Evolutionary conservation across 2,797 vertebrate species (phyloP).

Genomic region (Allochrocebus solatus): DNA sequence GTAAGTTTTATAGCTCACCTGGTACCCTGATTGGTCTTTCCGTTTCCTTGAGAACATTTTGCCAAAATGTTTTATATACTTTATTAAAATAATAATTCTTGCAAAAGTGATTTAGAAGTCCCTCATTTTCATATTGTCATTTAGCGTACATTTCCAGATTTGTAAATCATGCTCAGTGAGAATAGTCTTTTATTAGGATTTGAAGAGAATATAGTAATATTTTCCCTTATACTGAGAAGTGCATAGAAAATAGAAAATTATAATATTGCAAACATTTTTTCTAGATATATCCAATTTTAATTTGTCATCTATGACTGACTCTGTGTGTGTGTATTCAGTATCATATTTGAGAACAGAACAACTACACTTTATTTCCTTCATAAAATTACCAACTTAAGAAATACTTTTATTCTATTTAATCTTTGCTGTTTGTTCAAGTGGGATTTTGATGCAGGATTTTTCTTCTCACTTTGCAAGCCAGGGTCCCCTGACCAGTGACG

Average conservation of each 20-base stretch:
- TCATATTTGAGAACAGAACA: neutral
- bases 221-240: neutral
- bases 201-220: neutral
- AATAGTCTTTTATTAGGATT: neutral
- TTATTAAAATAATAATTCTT: neutral
- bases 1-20: neutral
- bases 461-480: neutral
- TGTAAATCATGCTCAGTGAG: neutral
- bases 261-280: neutral
- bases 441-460: neutral
- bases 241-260: neutral
- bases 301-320: neutral
- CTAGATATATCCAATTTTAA: neutral
- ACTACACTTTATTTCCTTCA: neutral
- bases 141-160: neutral
- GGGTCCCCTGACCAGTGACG: rapidly evolving
- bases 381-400: neutral
- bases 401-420: neutral
- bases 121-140: neutral
- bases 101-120: neutral
- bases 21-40: neutral
- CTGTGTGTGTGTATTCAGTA: neutral
- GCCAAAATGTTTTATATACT: neutral
- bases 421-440: neutral
- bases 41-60: neutral